Evolutionary conservation across 2,113 vertebrate species (phyloP), one percentile per base, ranked within the genome.

Genomic region (Nothocercus nigrocapillus): DNA sequence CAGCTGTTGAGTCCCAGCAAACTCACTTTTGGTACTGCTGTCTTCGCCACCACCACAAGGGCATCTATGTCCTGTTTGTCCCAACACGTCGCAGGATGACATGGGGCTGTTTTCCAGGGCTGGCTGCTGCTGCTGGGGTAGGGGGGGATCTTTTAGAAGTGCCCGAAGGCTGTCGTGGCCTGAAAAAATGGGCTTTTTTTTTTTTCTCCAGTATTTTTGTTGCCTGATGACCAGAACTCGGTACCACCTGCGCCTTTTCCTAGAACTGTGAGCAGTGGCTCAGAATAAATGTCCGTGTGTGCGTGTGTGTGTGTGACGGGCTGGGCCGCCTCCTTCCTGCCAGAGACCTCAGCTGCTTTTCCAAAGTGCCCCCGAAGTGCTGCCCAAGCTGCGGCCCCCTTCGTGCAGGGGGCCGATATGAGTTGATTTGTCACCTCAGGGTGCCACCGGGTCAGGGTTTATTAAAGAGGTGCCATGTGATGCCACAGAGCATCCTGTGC

Each of bases 11-110:
- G 32, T 49, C 44, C 19, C 24, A 0, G 3, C 4, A 18, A 19
- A 27, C 54, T 32, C 16, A 2, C 9, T 56, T 0, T 5, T 9
- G 3, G 49, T 68, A 75, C 36, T 15, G 1, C 13, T 32, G 27
- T 63, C 70, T 51, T 28, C 0, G 0, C 3, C 0, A 1, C 38
- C 2, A 21, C 19, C 49, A 4, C 19, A 49, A 5, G 53, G 11
- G 18, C 36, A 47, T 30, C 51, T 1, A 4, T 5, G 62, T 8
- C 27, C 53, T 11, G 38, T 5, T 16, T 3, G 5, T 12, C 14
- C 45, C 0, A 0, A 8, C 2, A 47, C 28, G 73, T 40, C 17
- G 61, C 44, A 2, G 77, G 66, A 49, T 2, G 10, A 49, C 10
- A 10, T 19, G 49, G 49, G 49, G 49, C 49, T 22, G 21, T 22